These are phyloP conservation scores for Stenopsyche tienmushanensis DNA, from an alignment of 1,140 invertebrate species.

Conservation along the genomic window DNA sequence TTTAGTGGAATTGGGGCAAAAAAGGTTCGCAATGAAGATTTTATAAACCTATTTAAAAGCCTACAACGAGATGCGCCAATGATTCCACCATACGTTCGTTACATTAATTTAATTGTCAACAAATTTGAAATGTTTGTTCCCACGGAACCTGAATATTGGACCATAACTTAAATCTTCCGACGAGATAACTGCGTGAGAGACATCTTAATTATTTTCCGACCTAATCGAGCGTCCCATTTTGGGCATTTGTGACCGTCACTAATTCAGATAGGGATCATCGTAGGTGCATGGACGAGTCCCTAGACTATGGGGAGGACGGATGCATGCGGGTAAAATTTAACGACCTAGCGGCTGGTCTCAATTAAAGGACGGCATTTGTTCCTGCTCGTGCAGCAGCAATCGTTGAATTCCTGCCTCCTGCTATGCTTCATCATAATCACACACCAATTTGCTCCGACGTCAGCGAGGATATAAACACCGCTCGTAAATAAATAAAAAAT, in stretches of 20 bases:
- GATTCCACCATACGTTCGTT: too few relatives aligned
- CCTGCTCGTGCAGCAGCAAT: conserved; percentile 10
- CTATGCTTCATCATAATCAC: neutral
- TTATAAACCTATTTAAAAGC: too few relatives aligned
- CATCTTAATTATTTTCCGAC: too few relatives aligned
- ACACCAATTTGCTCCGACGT: neutral
- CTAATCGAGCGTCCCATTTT: too few relatives aligned
- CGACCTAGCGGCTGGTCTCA: conserved; percentile 10
- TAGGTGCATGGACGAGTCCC: neutral
- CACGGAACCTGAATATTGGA: neutral
- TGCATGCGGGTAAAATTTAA: conserved; percentile 8
- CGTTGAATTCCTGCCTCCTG: conserved; percentile 21
- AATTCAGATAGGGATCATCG: neutral
- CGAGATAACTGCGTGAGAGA: too few relatives aligned
- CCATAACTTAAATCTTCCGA: neutral
- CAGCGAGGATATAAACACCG: neutral
- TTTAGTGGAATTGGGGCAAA: too few relatives aligned
- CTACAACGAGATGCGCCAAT: too few relatives aligned
- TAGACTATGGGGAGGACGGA: neutral
- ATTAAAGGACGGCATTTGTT: conserved; percentile 12
- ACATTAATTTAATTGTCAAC: too few relatives aligned
- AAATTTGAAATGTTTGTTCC: neutral
- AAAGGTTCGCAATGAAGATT: too few relatives aligned
- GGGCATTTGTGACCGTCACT: too few relatives aligned
- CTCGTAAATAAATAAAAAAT: neutral